Evolutionary conservation across 2,888 invertebrate genomes (phyloP), one percentile per base, ranked within the genome.

Genomic region (Drosophila fungiperda): DNA sequence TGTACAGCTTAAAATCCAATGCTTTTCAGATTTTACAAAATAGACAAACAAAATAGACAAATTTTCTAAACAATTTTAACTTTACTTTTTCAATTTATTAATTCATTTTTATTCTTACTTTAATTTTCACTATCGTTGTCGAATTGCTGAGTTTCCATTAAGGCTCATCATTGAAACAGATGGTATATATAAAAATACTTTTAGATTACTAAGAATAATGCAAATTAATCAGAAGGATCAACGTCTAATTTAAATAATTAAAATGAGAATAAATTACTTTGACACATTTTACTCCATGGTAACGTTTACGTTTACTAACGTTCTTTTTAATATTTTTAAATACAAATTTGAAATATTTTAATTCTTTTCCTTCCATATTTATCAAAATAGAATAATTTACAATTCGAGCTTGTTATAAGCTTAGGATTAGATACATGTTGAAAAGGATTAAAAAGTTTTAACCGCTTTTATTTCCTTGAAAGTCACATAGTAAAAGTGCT

Each of bases 1-100:
- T 59, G 55, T 60, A 45, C 32, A 76, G 74, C 64, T 68, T 66
- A 68, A 68, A 62, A 23, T 48, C 40, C 64, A 48, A 33, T 65
- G 32, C 52, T 33, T 48, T 53, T 38, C 36, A 40, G 32, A 23
- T 40, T 49, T 66, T 62, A 80, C 76, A 57, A 64, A 54, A 45
- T 38, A 12, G 15, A 4, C 20, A 57, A 45, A 12, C 9, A 35
- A 35, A 8, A 2, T 23, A 33, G 0, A 40, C 0, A 40, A 26
- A 26, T 38, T 15, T 32, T 38, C n/a, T n/a, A n/a, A 9, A 9
- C n/a, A 20, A 20, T 45, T 20, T 20, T 23, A 15, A 7, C 12
- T 45, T 20, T 15, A 15, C 7, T 29, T 29, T 29, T 29, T 29
- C 0, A 29, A 29, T 7, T 38, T 17, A 17, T 8, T 38, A 17